phyloP scores from a whole-genome alignment of 1,140 invertebrate genomes.

The Ruditapes philippinarum region DNA sequence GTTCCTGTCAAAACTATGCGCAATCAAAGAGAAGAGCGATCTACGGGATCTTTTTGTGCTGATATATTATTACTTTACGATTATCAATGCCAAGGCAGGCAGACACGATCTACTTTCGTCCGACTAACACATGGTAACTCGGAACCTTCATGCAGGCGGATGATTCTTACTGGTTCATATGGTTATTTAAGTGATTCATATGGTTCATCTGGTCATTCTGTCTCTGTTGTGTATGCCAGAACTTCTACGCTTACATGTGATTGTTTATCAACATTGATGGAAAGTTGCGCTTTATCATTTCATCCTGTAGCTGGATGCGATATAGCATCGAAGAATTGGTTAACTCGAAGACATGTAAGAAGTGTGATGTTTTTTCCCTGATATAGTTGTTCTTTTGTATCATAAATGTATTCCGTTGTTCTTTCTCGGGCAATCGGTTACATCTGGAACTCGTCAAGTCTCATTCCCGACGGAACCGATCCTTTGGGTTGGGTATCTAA shows the following conservation, averaged over 20 bases:
- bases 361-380: too few relatives aligned
- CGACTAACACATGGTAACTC: slow-evolving; percentile 6
- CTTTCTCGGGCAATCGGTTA: too few relatives aligned
- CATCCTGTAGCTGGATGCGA: slow-evolving; percentile 50
- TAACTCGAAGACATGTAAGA: not conserved
- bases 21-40: slow-evolving; percentile 43
- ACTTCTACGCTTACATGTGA: slow-evolving; percentile 45
- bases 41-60: not conserved
- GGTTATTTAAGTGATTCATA: not conserved
- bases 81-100: slow-evolving; percentile 38
- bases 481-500: too few relatives aligned
- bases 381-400: too few relatives aligned
- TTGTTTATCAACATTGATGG: slow-evolving; percentile 45
- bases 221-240: slow-evolving; percentile 3
- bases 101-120: slow-evolving; percentile 16
- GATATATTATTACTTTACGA: slow-evolving; percentile 27
- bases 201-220: not conserved
- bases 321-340: not conserved
- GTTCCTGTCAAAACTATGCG: slow-evolving; percentile 37
- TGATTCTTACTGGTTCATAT: too few relatives aligned
- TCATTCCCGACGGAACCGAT: too few relatives aligned
- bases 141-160: not conserved
- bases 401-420: too few relatives aligned
- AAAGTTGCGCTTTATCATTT: slow-evolving; percentile 48
- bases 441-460: too few relatives aligned